Base-by-base conservation (phyloP, 2,113 vertebrate genomes). In the Nycticorax nycticorax region DNA sequence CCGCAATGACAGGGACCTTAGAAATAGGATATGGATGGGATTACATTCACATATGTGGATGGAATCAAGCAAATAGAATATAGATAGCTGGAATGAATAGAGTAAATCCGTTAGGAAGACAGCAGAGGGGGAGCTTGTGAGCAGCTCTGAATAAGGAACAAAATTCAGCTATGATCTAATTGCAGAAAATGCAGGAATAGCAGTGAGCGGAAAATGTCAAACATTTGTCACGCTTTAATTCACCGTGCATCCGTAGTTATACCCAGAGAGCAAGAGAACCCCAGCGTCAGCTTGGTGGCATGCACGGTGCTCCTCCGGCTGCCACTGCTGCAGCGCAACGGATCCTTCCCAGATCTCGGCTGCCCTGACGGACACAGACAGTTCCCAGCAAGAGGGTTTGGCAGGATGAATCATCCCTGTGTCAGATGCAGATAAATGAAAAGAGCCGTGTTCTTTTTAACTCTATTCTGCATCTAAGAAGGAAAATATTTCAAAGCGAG, bases 121-220 rank as follows among this genome's bases (percentile, higher is more conserved):
- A 83, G 90, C 90, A 39, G 79, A 85, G 69, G 62, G 90, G 71
- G 72, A 96, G 80, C 90, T 72, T 33, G 53, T 26, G 55, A 96
- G 90, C 76, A 75, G 73, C 62, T 84, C 92, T 67, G 88, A 92
- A 47, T n/a, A 71, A 67, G 76, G 83, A 94, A 48, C 10, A 0
- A 83, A 94, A 96, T 87, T 81, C 88, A 91, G 80, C 92, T 89
- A 64, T 75, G 89, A 93, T 95, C 95, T 94, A 93, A 95, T 85
- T 95, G 91, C 83, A 95, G 88, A 91, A 95, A 93, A 93, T 50
- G 91, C 85, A 81, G 64, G 91, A 94, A 94, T 74, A 91, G 95
- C 84, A 91, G 45, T 68, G 81, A 91, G 77, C 66, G 62, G 91
- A 50, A 93, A 89, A 91, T 53, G 66, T 92, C 88, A 89, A 75